Conservation (phyloP, 2,797 vertebrate genomes). For the Selene dorsalis region DNA sequence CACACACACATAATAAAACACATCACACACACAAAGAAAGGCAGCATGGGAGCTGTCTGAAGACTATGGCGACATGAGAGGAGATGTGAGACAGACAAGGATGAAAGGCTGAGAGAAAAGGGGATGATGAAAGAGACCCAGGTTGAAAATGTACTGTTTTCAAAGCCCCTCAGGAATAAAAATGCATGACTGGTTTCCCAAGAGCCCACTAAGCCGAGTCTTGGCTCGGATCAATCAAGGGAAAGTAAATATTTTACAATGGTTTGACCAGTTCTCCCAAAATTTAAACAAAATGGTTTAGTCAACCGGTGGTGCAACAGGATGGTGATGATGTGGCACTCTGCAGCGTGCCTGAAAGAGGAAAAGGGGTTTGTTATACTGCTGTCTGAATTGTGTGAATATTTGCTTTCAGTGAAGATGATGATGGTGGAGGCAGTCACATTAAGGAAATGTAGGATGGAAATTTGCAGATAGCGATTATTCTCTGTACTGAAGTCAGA, state of each 20-base stretch:
- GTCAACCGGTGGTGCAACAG: constrained; percentile 14
- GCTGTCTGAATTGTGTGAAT: not conserved
- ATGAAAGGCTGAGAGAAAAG: constrained; percentile 59
- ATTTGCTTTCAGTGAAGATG: not conserved
- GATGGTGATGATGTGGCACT: constrained; percentile 4
- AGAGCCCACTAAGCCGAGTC: constrained; percentile 54
- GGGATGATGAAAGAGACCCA: constrained; percentile 52
- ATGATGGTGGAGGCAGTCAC: no score
- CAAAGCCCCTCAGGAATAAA: constrained; percentile 25
- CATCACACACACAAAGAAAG: constrained; percentile 21
- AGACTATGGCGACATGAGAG: constrained; percentile 28
- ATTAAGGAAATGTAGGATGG: not conserved
- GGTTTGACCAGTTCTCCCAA: constrained; percentile 18
- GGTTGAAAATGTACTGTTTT: constrained; percentile 45
- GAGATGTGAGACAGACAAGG: constrained; percentile 40
- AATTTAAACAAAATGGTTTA: constrained; percentile 36
- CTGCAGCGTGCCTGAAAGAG: constrained; percentile 2
- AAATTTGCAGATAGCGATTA: not conserved
- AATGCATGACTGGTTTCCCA: constrained; percentile 50
- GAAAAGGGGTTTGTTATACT: constrained; percentile 1
- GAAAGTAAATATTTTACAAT: constrained; percentile 58
- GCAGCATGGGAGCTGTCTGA: constrained; percentile 14
- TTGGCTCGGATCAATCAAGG: constrained; percentile 55
- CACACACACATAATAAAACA: constrained; percentile 14
- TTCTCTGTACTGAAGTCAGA: not conserved